Evolutionary conservation across 2,888 invertebrate species (phyloP), one percentile per base, ranked within the genome.

Genomic region (Incurvaria masculella): DNA sequence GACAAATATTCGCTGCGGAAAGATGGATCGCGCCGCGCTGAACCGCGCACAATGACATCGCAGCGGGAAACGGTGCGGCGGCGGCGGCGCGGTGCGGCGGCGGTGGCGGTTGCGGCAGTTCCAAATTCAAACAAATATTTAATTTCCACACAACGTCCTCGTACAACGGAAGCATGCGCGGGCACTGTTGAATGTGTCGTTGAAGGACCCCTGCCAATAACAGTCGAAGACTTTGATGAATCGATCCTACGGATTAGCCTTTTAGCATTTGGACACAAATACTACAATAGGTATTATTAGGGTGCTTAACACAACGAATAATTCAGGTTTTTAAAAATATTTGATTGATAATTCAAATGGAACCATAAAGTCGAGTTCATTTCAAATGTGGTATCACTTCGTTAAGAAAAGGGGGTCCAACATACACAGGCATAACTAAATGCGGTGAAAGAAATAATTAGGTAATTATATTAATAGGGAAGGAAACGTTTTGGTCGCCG

Each of bases 1-100:
- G 67, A 67, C 68, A 69, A 65, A 66, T 65, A 64, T 62, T 64
- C 59, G 61, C 51, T 43, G 44, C 49, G 21, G 52, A 54, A 61
- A 61, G 65, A 67, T 60, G 52, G 63, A 66, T 67, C 53, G 57
- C 49, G 16, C 42, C 41, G 49, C 46, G 46, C 42, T n/a, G 33
- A 33, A 8, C 33, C 33, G 33, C 33, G 14, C 11, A 33, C 33
- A 33, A 33, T 33, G 33, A 8, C 11, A 8, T 33, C 33, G 33
- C 33, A 33, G n/a, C 42, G 43, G 33, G 40, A 48, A 44, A 47
- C 45, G 42, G 45, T 21, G 26, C 42, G 50, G 45, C 50, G 50
- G 45, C 50, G 50, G 17, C 50, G 50, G 48, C 48, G 19, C 39
- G 18, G 16, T 11, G 21, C 51, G 26, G 18, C 45, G 47, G 11